Evolutionary conservation across 2,888 invertebrate genomes (phyloP).

Genomic region (Melieria omissa): DNA sequence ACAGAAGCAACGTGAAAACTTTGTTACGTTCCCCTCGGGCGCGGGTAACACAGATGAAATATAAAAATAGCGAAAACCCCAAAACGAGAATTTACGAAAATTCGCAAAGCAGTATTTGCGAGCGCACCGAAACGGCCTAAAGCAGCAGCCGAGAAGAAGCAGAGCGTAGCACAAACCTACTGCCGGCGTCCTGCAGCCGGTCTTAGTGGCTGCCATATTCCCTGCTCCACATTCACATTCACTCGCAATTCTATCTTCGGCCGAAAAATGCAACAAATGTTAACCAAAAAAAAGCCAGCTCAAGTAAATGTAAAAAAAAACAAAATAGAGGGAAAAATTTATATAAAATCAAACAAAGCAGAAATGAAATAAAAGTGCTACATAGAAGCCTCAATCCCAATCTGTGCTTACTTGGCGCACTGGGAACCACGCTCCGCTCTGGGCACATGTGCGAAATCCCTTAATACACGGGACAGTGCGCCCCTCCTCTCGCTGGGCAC

Average conservation of each 20-base stretch:
- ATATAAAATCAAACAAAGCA: neutral
- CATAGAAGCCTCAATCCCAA: neutral
- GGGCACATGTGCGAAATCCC: slow-evolving; percentile 1
- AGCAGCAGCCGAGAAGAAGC: neutral
- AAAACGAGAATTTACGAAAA: slow-evolving; percentile 3
- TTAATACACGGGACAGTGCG: neutral
- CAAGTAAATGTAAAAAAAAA: neutral
- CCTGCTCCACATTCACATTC: neutral
- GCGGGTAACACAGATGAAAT: too few relatives aligned
- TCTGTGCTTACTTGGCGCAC: neutral
- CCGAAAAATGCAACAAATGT: neutral
- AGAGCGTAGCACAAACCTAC: slow-evolving; percentile 11
- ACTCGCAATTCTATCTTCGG: neutral
- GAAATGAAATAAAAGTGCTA: neutral
- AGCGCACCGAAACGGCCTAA: slow-evolving; percentile 6
- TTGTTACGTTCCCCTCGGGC: too few relatives aligned
- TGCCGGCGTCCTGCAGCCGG: neutral
- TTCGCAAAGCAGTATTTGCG: neutral
- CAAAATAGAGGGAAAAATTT: neutral
- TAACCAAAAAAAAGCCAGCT: neutral
- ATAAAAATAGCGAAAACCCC: too few relatives aligned
- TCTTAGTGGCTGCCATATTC: too few relatives aligned
- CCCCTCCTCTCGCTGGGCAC: neutral
- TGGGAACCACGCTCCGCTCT: neutral
- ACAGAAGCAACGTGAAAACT: neutral